Conservation (phyloP, 2,797 vertebrate genomes). For the Crypturellus tataupa region DNA sequence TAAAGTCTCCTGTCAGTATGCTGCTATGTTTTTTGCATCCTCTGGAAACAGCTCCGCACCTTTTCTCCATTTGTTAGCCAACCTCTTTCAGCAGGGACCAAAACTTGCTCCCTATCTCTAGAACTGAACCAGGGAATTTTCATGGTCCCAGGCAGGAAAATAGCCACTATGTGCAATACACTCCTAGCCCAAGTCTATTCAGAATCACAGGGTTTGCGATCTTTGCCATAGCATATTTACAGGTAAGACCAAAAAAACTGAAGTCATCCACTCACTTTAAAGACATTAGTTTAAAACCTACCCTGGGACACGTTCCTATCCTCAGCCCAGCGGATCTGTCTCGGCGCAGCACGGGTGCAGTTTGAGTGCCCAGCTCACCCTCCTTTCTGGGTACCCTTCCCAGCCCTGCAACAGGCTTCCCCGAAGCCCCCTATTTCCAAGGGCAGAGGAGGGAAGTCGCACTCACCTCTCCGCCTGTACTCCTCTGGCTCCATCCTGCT, state of each 20-base stretch:
- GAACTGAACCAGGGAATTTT: not conserved
- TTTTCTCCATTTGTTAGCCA: not conserved
- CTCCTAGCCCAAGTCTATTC: not conserved
- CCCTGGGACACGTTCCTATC: not conserved
- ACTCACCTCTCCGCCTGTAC: constrained; percentile 84
- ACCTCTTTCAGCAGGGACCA: not conserved
- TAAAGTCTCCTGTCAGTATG: not conserved
- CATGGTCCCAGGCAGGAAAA: not conserved
- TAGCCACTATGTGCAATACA: not conserved
- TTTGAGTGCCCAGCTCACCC: not conserved
- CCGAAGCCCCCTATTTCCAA: not conserved
- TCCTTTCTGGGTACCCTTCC: not conserved
- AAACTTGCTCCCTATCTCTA: not conserved
- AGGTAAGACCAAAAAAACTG: not conserved
- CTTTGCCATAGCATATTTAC: not conserved
- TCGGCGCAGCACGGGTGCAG: not conserved
- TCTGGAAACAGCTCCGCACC: not conserved
- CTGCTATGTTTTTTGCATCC: not conserved
- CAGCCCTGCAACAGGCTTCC: not conserved
- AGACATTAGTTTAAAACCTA: not conserved
- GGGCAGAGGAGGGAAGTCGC: not conserved
- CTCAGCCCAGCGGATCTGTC: not conserved
- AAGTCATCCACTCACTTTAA: not conserved
- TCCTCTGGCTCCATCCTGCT: constrained; percentile 78
- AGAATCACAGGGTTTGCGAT: not conserved